phyloP scores from a whole-genome alignment of 2,888 invertebrate genomes.

The Margaritifera margaritifera region DNA sequence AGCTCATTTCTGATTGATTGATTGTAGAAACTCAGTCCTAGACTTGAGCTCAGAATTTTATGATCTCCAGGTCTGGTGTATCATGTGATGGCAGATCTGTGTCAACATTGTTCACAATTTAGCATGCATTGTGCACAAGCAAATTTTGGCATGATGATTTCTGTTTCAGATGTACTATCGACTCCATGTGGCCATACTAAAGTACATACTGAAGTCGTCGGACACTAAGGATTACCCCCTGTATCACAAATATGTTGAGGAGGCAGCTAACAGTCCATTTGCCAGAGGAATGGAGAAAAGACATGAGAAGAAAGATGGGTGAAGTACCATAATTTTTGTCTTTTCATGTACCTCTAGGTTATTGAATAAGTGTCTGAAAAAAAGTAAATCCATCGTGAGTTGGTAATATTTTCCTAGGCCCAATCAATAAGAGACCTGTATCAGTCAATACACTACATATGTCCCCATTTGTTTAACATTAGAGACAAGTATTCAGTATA shows the following conservation, averaged over 20 bases:
- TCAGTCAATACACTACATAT: no score
- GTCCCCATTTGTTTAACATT: no score
- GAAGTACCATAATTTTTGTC: constrained; percentile 6
- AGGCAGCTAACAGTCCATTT: constrained; percentile 70
- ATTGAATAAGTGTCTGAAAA: background rate
- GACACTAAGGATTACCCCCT: constrained; percentile 53
- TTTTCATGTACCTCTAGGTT: background rate
- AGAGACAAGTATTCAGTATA: no score
- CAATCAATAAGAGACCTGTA: no score
- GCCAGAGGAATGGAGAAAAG: constrained; percentile 60
- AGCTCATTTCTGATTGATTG: no score
- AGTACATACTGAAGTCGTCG: constrained; percentile 78
- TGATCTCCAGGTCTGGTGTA: background rate
- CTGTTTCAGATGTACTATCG: constrained; percentile 76
- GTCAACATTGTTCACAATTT: no score
- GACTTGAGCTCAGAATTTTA: background rate
- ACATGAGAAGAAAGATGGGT: constrained; percentile 40
- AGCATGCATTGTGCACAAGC: no score
- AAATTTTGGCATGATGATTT: no score
- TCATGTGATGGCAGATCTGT: no score
- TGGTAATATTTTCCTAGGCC: no score
- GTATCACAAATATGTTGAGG: constrained; percentile 64
- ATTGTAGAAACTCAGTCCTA: no score
- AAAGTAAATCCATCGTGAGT: constrained; percentile 4
- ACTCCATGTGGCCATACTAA: constrained; percentile 90